phyloP scores from a whole-genome alignment of 2,888 invertebrate species.

The Acanthococcus lagerstroemiae region DNA sequence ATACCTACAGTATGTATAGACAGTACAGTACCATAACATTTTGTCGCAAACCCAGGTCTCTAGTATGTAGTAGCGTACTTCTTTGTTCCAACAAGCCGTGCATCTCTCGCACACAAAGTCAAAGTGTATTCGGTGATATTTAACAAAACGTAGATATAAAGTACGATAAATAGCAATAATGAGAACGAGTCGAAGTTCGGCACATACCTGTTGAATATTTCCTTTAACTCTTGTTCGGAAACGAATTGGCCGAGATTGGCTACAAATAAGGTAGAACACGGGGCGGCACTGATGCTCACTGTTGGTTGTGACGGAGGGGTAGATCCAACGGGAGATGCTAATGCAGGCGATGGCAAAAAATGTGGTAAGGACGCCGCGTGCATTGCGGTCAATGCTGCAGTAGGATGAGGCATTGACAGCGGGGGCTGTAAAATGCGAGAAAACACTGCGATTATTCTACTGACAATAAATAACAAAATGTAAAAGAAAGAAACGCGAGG shows the following conservation, averaged over 20 bases:
- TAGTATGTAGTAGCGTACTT: too few relatives aligned
- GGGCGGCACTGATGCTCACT: conserved; percentile 53
- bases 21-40: too few relatives aligned
- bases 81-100: too few relatives aligned
- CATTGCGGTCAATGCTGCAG: conserved; percentile 55
- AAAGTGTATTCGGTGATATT: too few relatives aligned
- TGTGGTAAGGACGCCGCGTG: conserved; percentile 62
- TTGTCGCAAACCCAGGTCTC: too few relatives aligned
- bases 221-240: conserved; percentile 96
- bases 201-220: conserved; percentile 89
- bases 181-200: too few relatives aligned
- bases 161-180: too few relatives aligned
- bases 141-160: too few relatives aligned
- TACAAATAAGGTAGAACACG: conserved; percentile 96
- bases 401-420: conserved; percentile 53
- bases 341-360: conserved; percentile 84
- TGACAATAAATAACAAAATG: not conserved
- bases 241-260: conserved; percentile 97
- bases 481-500: too few relatives aligned
- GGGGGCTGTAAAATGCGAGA: conserved; percentile 26
- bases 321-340: conserved; percentile 57
- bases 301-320: conserved; percentile 50
- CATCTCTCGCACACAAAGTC: too few relatives aligned
- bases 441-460: not conserved
- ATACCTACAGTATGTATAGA: too few relatives aligned